These are phyloP conservation scores for Coccyzus lansbergi DNA, from an alignment of 2,797 vertebrate species.

Conservation along the genomic window DNA sequence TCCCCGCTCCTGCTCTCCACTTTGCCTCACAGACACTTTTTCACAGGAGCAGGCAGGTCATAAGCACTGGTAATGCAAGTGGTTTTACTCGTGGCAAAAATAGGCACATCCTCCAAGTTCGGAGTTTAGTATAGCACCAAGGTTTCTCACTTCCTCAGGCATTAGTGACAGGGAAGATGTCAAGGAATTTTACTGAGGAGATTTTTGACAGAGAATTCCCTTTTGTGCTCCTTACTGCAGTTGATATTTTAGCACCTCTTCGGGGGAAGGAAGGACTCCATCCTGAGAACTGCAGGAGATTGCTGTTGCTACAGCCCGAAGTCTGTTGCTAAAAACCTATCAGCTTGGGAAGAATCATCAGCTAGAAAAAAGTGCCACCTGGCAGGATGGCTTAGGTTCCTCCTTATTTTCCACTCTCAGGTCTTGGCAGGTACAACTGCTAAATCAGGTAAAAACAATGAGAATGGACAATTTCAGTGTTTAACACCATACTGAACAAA, in stretches of 20 bases:
- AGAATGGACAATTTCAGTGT: not conserved
- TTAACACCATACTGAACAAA: not conserved
- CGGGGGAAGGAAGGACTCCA: not conserved
- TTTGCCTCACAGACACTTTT: fast-evolving
- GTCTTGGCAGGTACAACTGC: not conserved
- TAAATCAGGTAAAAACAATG: not conserved
- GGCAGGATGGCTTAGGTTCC: not conserved
- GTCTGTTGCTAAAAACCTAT: not conserved
- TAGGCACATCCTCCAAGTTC: not conserved
- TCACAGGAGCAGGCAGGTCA: not conserved
- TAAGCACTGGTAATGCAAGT: not conserved
- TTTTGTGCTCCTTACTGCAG: not conserved
- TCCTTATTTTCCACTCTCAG: not conserved
- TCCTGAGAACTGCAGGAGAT: not conserved
- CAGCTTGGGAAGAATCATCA: not conserved
- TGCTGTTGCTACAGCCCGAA: not conserved
- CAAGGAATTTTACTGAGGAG: not conserved
- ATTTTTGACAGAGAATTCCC: not conserved
- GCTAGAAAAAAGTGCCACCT: not conserved
- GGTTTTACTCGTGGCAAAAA: not conserved
- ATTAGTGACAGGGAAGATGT: not conserved
- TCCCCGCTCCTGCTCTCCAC: not conserved
- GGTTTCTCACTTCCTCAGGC: not conserved
- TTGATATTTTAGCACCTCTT: not conserved
- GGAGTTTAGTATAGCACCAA: not conserved